Evolutionary conservation across 2,888 invertebrate genomes (phyloP), one percentile per base, ranked within the genome.

Genomic region (Seira sanloemensis): DNA sequence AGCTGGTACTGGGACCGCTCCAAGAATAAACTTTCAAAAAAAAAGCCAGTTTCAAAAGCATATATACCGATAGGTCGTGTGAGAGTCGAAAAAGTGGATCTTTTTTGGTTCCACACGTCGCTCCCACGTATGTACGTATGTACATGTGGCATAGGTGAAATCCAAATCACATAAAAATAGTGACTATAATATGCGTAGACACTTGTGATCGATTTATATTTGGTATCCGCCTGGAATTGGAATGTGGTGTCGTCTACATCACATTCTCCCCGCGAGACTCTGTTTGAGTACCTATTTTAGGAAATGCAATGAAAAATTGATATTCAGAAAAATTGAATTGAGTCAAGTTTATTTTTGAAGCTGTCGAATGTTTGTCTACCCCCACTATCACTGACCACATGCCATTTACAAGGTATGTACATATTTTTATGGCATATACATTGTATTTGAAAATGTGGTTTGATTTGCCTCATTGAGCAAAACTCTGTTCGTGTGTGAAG

Each of bases 181-280:
- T 69, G 12, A 54, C 25, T 75, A 37, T 75, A 73, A 79, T 73
- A 79, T 79, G 79, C 79, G 79, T 74, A 79, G 80, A 80, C 80
- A 80, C 62, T 74, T 27, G n/a, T 80, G 80, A 80, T 80, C 80
- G 80, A 80, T 80, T 80, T 80, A 80, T 80, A 66, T 80, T 80
- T 80, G 80, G 80, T 80, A 80, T 68, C 74, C 80, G 80, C 80
- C 80, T 80, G 80, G 80, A 80, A 80, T 80, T 80, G 80, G 80
- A 80, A 80, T 80, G 74, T 24, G n/a, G 26, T 73, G 79, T 75
- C 62, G 71, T 78, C 73, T 73, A 54, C 23, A n/a, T n/a, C 54
- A 12, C 21, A 9, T 24, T 62, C 62, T 5, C 62, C 18, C 62
- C 7, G 16, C 62, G 19, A 62, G 7, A 12, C 18, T n/a, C 62